A percentile compares a stretch with the other conserved stretches of the same genome.
These are phyloP conservation scores for Ectemnius continuus DNA, from an alignment of 2,888 invertebrate species.

Conservation along the genomic window DNA sequence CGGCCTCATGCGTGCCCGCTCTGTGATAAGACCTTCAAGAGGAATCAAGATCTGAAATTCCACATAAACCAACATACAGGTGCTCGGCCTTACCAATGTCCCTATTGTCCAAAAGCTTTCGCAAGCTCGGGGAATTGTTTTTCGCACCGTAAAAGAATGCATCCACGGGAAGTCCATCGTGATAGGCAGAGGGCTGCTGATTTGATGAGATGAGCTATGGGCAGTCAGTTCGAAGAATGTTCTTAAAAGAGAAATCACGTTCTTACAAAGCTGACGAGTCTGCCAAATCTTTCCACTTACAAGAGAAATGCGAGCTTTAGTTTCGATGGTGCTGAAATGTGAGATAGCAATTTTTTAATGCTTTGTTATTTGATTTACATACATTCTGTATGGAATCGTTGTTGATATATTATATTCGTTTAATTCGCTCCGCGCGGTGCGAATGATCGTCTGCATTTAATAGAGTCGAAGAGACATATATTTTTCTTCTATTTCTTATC, in stretches of 20 bases:
- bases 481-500: conserved; percentile 49
- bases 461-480: conserved; percentile 34
- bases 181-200: conserved; percentile 80
- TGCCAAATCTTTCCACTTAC: conserved; percentile 36
- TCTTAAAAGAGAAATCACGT: conserved; percentile 37
- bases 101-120: conserved; percentile 86
- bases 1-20: conserved; percentile 84
- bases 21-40: conserved; percentile 86
- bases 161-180: conserved; percentile 82
- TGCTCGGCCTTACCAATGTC: conserved; percentile 85
- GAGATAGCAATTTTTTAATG: conserved; percentile 49
- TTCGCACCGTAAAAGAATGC: conserved; percentile 86
- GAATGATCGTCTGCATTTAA: conserved; percentile 35
- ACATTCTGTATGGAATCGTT: conserved; percentile 46
- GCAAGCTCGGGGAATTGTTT: conserved; percentile 87
- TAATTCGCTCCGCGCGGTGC: conserved; percentile 43
- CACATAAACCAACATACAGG: conserved; percentile 89
- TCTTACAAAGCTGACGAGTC: conserved; percentile 32
- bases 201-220: conserved; percentile 79
- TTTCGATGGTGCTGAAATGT: conserved; percentile 57
- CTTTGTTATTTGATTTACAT: conserved; percentile 52
- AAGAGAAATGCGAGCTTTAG: conserved; percentile 39
- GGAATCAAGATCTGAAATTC: conserved; percentile 87
- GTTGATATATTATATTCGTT: conserved; percentile 34
- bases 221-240: conserved; percentile 56